Percentiles rank a stretch among this genome's conserved stretches.
phyloP scores from a whole-genome alignment of 1,140 invertebrate species.

The Diabrotica undecimpunctata region DNA sequence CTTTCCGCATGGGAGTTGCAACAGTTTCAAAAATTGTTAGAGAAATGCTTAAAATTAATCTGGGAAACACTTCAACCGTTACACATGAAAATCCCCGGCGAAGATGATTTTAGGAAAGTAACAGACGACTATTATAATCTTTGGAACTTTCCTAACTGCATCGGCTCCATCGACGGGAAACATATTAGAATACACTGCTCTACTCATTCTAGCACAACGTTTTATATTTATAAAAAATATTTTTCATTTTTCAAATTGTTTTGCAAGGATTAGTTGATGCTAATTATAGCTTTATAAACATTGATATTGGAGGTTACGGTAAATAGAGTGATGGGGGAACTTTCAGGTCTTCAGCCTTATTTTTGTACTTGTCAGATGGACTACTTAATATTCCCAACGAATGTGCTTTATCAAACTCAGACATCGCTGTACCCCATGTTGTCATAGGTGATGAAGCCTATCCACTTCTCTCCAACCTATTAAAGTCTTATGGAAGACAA shows the following conservation, averaged over 20 bases:
- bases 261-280: conserved; percentile 23
- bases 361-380: conserved; percentile 36
- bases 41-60: conserved; percentile 7
- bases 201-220: conserved; percentile 21
- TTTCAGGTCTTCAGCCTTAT: conserved; percentile 10
- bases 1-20: conserved; percentile 16
- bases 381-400: conserved; percentile 50
- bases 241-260: conserved; percentile 18
- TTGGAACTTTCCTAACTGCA: conserved; percentile 41
- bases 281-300: conserved; percentile 26
- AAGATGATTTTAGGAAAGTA: conserved; percentile 9
- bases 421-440: no score
- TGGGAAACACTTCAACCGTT: conserved; percentile 13
- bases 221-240: conserved; percentile 20
- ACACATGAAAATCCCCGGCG: conserved; percentile 14
- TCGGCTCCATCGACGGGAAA: conserved; percentile 48
- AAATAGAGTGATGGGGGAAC: conserved; percentile 27
- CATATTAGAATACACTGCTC: conserved; percentile 21
- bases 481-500: conserved; percentile 45
- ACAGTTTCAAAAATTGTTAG: conserved; percentile 11
- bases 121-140: conserved; percentile 9
- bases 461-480: no score
- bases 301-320: conserved; percentile 24
- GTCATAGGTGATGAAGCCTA: no score
- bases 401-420: no score